Conservation (phyloP, 2,797 vertebrate species). For the Periparus ater region DNA sequence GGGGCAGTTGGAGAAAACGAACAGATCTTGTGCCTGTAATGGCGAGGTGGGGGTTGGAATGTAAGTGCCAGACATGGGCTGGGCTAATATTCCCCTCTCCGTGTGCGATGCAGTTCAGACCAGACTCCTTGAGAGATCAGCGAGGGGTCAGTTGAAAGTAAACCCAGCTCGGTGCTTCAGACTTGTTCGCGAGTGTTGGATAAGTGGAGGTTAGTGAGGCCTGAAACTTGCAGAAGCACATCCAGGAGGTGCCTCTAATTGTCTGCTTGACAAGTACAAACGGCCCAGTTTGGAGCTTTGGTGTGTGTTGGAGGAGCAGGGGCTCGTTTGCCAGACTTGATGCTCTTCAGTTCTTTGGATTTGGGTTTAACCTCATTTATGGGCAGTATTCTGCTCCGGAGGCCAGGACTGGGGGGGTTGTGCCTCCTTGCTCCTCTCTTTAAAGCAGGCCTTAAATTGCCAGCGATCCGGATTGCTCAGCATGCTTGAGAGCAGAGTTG, state of each 20-base stretch:
- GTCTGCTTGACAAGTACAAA: background rate
- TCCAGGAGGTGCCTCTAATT: background rate
- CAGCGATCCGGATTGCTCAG: accelerated
- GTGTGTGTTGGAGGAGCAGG: background rate
- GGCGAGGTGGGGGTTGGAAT: accelerated
- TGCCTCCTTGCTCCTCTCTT: background rate
- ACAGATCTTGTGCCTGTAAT: accelerated
- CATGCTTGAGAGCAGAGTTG: background rate
- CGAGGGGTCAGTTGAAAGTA: background rate
- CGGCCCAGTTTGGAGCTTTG: background rate
- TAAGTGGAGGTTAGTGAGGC: background rate
- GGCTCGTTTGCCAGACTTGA: background rate
- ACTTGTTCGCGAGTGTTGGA: background rate
- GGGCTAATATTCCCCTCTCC: background rate
- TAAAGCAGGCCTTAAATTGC: background rate
- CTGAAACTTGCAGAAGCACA: background rate
- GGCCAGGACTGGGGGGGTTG: background rate
- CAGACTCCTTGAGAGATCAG: background rate
- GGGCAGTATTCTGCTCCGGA: background rate
- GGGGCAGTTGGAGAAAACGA: background rate
- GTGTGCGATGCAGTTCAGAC: background rate
- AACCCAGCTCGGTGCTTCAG: background rate
- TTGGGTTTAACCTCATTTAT: background rate
- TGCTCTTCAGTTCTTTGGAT: background rate
- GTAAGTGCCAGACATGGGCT: accelerated